Base-by-base conservation (phyloP, 2,113 vertebrate genomes). In the Danionella cerebrum region DNA sequence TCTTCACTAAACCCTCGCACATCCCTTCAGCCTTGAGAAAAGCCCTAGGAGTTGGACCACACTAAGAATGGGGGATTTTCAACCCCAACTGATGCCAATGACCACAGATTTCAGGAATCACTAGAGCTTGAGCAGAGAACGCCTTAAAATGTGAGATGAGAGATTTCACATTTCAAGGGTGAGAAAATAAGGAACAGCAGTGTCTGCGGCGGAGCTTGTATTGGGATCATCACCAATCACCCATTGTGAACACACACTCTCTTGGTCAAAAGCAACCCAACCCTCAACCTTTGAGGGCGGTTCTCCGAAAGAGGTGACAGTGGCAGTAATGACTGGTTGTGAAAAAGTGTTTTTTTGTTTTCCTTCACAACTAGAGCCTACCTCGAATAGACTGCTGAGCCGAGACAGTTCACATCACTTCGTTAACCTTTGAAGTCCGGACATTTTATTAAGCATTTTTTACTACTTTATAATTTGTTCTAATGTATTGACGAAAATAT, bases 41-140 rank as follows among this genome's bases (percentile, higher is more conserved):
- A 69, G 42, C 69, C 45, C 44, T 21, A 42, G 48, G 27, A 69
- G 52, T 21, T 33, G 53, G 38, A 5, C 65, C 52, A 67, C 58
- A 67, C 64, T 62, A 44, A 69, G 52, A 45, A 65, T 60, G 45
- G 47, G 72, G 67, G 65, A 73, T 74, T 74, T 66, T 60, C 12
- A 42, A 33, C 44, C 24, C 18, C 38, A 29, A 47, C 39, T 42
- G 29, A 42, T 42, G 72, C 38, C 67, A 57, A 38, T 54, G 54
- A 52, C 64, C 47, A 31, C 24, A 42, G 62, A 74, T 74, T 74
- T 74, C 51, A 70, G 51, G 50, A 74, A 70, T 66, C 67, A 63
- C 62, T 59, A 39, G 22, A 69, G 72, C 62, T 48, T 45, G 66
- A 48, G 63, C 13, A 36, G 50, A 36, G 22, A 38, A 45, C 16